phyloP scores from a whole-genome alignment of 2,797 vertebrate species.

The Siniperca scherzeri region DNA sequence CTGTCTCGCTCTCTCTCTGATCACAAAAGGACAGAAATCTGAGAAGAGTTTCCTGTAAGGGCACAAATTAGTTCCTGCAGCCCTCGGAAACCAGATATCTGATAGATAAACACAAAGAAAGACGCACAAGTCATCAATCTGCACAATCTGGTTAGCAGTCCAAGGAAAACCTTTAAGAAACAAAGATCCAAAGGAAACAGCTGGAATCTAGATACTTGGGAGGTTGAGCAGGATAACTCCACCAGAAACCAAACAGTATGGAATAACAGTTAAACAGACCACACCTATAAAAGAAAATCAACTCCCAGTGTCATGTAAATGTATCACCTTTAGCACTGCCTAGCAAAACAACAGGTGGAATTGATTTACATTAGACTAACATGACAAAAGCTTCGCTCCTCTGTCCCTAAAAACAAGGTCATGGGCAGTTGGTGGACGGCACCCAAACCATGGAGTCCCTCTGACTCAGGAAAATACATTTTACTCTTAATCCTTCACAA shows the following conservation, averaged over 20 bases:
- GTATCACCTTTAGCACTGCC: constrained; percentile 13
- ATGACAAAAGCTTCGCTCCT: constrained; percentile 28
- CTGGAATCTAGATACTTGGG: constrained; percentile 18
- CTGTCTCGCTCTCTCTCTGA: background rate
- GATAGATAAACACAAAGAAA: constrained; percentile 34
- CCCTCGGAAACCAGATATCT: constrained; percentile 47
- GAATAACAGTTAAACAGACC: constrained; percentile 44
- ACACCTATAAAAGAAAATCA: constrained; percentile 42
- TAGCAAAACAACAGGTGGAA: constrained; percentile 44
- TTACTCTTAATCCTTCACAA: constrained; percentile 77
- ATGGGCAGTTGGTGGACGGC: constrained; percentile 27
- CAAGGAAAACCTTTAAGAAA: constrained; percentile 42
- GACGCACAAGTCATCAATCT: constrained; percentile 36
- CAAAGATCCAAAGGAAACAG: constrained; percentile 31
- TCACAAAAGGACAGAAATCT: constrained; percentile 53
- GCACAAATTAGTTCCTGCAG: constrained; percentile 26
- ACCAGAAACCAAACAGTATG: constrained; percentile 35
- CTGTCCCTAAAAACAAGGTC: constrained; percentile 41
- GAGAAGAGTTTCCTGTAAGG: constrained; percentile 46
- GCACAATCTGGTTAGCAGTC: constrained; percentile 43
- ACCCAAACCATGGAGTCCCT: constrained; percentile 49
- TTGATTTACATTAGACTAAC: constrained; percentile 31
- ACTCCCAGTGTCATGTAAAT: constrained; percentile 35
- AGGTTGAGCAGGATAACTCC: background rate
- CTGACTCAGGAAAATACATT: constrained; percentile 81